A percentile compares a stretch with the other conserved stretches of the same genome.
phyloP scores from a whole-genome alignment of 2,888 invertebrate species.

The Blera fallax region DNA sequence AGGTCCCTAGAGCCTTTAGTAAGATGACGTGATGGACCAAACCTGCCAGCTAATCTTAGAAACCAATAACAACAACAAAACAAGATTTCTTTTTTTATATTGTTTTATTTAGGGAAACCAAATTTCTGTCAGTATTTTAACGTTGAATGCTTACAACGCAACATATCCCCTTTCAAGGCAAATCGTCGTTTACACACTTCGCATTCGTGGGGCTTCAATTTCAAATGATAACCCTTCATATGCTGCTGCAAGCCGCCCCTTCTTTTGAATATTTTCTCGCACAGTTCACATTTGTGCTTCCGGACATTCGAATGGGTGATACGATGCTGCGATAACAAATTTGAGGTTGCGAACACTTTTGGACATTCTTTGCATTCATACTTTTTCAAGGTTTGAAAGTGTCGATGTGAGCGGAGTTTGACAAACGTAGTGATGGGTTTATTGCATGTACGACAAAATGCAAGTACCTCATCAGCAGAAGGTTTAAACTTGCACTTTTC shows the following conservation, averaged over 20 bases:
- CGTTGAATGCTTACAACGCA: constrained; percentile 80
- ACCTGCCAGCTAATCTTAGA: neutral
- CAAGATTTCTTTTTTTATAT: neutral
- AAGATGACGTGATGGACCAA: too few species aligned
- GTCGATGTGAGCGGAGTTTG: constrained; percentile 53
- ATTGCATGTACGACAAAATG: constrained; percentile 55
- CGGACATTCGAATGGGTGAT: constrained; percentile 79
- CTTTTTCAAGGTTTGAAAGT: constrained; percentile 40
- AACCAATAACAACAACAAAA: neutral
- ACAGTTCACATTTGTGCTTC: constrained; percentile 78
- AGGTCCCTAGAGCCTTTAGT: too few species aligned
- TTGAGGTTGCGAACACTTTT: constrained; percentile 72
- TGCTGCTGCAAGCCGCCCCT: constrained; percentile 80
- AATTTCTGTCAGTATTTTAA: constrained; percentile 53
- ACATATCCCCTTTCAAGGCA: constrained; percentile 81
- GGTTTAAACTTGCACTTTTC: constrained; percentile 58
- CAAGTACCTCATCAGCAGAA: constrained; percentile 46
- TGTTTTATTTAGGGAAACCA: neutral
- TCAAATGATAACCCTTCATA: constrained; percentile 79
- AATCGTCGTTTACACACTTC: constrained; percentile 79
- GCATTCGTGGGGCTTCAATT: constrained; percentile 80
- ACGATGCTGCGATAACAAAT: constrained; percentile 79
- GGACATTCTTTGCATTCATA: constrained; percentile 71
- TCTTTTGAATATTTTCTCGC: constrained; percentile 79
- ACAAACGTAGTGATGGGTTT: constrained; percentile 50